A percentile compares a stretch with the other conserved stretches of the same genome.
These are phyloP conservation scores for Hippocampus abdominalis DNA, from an alignment of 2,113 vertebrate species.

Conservation along the genomic window DNA sequence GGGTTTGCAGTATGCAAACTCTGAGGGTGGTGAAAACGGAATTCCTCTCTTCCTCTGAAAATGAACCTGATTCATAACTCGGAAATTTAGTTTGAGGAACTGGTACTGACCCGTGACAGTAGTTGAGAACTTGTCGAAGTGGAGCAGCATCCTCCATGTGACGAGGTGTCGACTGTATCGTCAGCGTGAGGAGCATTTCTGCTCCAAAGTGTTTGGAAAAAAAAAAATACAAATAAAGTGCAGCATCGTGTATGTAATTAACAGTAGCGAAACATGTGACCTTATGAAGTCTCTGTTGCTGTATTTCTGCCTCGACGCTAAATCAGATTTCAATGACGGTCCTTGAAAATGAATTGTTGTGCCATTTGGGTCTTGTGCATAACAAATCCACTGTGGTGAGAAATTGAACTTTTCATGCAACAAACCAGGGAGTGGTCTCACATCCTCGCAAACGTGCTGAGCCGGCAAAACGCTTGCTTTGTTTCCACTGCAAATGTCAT, in stretches of 20 bases:
- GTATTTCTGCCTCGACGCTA: too few relatives aligned
- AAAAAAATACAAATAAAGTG: neutral
- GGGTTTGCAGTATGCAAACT: slow-evolving; percentile 70
- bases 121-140: too few relatives aligned
- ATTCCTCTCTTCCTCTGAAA: slow-evolving; percentile 51
- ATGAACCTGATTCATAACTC: neutral
- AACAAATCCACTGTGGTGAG: slow-evolving; percentile 16
- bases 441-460: slow-evolving; percentile 23
- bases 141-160: too few relatives aligned
- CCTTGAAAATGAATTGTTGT: neutral
- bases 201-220: too few relatives aligned
- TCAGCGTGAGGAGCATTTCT: too few relatives aligned
- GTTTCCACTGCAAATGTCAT: slow-evolving; percentile 38
- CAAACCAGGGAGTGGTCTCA: slow-evolving; percentile 58
- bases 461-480: slow-evolving; percentile 26
- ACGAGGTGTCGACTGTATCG: too few relatives aligned
- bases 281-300: too few relatives aligned
- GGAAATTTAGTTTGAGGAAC: too few relatives aligned
- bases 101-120: too few relatives aligned
- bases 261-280: too few relatives aligned
- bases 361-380: neutral
- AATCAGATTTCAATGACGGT: neutral
- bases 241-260: neutral
- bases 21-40: slow-evolving; percentile 69
- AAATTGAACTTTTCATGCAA: slow-evolving; percentile 75